These are phyloP conservation scores for Rhynchotus rufescens DNA, from an alignment of 2,797 vertebrate species.

Conservation along the genomic window DNA sequence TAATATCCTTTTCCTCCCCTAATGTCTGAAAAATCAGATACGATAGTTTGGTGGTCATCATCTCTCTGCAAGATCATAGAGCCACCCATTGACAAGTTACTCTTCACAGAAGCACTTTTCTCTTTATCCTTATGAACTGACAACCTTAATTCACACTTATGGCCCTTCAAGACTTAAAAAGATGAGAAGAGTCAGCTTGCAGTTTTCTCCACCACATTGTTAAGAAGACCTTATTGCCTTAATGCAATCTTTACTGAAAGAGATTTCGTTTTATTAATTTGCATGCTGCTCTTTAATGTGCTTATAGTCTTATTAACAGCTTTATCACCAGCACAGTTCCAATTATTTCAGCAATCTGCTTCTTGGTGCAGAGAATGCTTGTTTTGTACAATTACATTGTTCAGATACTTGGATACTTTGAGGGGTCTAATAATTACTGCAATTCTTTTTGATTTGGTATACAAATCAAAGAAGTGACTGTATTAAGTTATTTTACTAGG, in stretches of 20 bases:
- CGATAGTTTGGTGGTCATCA: not conserved
- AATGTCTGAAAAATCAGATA: not conserved
- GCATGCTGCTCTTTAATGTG: not conserved
- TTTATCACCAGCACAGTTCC: constrained; percentile 31
- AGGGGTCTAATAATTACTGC: constrained; percentile 5
- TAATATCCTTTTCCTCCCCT: too few relatives aligned
- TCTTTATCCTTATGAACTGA: not conserved
- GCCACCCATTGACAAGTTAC: not conserved
- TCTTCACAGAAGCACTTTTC: not conserved
- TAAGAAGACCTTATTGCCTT: not conserved
- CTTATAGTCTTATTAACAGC: constrained; percentile 7
- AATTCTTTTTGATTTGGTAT: not conserved
- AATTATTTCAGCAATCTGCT: constrained; percentile 26
- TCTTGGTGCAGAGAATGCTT: constrained; percentile 16
- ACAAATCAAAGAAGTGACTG: not conserved
- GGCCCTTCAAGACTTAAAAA: not conserved
- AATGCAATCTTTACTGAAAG: not conserved
- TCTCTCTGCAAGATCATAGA: too few relatives aligned
- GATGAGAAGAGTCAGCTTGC: not conserved
- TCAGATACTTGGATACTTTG: constrained; percentile 19
- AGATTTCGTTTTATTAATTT: not conserved
- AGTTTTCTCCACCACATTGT: not conserved
- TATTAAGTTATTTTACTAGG: constrained; percentile 7
- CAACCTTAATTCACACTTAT: not conserved
- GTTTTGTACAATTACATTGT: not conserved